Percentiles rank a stretch among this genome's conserved stretches.
These are phyloP conservation scores for Acanthosoma haemorrhoidale DNA, from an alignment of 2,888 invertebrate genomes.

Conservation along the genomic window DNA sequence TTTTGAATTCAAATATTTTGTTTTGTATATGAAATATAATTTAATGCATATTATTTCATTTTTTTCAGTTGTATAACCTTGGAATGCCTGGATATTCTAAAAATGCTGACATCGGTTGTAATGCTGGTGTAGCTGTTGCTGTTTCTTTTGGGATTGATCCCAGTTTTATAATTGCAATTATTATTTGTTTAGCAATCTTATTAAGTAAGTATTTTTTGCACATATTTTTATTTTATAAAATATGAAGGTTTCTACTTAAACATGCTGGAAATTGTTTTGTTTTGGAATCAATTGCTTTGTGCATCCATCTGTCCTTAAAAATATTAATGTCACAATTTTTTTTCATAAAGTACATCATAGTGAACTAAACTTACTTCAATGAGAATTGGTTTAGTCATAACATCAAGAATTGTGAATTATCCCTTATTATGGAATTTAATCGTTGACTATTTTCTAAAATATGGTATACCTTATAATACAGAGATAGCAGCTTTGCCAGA, in stretches of 20 bases:
- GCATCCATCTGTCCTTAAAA: no score
- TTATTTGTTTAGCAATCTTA: constrained; percentile 79
- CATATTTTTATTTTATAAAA: neutral
- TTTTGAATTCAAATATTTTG: neutral
- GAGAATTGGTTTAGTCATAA: no score
- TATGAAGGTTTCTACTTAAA: neutral
- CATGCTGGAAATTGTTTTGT: no score
- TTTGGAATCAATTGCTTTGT: no score
- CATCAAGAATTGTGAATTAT: no score
- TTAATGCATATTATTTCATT: constrained; percentile 16
- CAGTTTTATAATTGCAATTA: constrained; percentile 82
- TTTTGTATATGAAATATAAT: neutral
- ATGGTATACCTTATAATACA: no score
- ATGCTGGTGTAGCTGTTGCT: constrained; percentile 65
- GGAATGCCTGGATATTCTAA: constrained; percentile 68
- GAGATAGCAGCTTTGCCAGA: no score
- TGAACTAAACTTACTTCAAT: no score
- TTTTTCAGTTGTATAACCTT: constrained; percentile 74
- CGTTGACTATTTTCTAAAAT: no score
- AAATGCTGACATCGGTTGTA: constrained; percentile 69
- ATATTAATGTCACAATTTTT: no score
- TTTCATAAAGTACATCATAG: no score
- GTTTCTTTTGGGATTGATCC: constrained; percentile 78
- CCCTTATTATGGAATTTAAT: no score
- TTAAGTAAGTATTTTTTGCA: constrained; percentile 58